A percentile compares a stretch with the other conserved stretches of the same genome.
Evolutionary conservation across 2,888 invertebrate genomes (phyloP).

Genomic region (Catocala sponsa): DNA sequence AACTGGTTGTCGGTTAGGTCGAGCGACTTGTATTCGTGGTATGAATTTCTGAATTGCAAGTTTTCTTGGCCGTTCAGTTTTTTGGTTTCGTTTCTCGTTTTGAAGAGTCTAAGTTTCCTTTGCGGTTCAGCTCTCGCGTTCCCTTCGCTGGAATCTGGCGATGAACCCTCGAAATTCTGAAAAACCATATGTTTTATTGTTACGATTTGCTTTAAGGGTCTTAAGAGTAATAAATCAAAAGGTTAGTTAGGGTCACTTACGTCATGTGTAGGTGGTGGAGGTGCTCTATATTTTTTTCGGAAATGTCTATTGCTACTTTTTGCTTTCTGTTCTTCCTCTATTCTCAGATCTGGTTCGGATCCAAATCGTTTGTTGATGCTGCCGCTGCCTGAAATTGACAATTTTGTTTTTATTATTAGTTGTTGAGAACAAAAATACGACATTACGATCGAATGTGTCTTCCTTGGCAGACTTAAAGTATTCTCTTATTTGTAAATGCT

Average conservation of each 20-base stretch:
- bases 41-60: slow-evolving; percentile 68
- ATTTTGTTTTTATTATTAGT: not conserved
- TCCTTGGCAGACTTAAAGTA: not conserved
- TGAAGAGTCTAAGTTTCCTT: slow-evolving; percentile 90
- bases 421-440: not conserved
- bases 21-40: slow-evolving; percentile 77
- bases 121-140: slow-evolving; percentile 83
- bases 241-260: slow-evolving; percentile 60
- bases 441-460: too few relatives aligned
- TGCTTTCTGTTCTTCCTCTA: slow-evolving; percentile 77
- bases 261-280: slow-evolving; percentile 87
- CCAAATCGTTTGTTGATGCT: slow-evolving; percentile 89
- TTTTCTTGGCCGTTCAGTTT: slow-evolving; percentile 80
- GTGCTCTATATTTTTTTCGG: slow-evolving; percentile 93
- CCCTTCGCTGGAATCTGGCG: slow-evolving; percentile 88
- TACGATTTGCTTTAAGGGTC: not conserved
- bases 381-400: slow-evolving; percentile 67
- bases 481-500: not conserved
- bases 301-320: slow-evolving; percentile 85
- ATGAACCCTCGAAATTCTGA: slow-evolving; percentile 85
- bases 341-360: slow-evolving; percentile 92
- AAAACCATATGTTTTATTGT: slow-evolving; percentile 24
- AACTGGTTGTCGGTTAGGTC: slow-evolving; percentile 74
- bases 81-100: slow-evolving; percentile 92
- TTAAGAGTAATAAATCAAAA: not conserved